Conservation (phyloP, 2,888 invertebrate genomes). For the Hyalella azteca region DNA sequence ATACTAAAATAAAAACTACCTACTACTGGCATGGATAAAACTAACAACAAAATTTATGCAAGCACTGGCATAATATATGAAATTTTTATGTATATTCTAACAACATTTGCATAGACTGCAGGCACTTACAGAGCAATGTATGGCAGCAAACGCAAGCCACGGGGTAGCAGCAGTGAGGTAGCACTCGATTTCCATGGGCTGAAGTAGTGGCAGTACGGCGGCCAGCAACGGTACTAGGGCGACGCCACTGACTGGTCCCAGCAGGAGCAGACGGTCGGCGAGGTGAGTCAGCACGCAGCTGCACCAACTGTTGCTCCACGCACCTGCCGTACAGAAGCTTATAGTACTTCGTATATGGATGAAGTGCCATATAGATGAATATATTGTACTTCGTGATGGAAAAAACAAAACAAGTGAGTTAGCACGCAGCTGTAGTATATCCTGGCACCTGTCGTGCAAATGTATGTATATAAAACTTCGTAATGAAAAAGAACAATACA, state of each 20-base stretch:
- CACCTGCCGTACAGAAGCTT: neutral
- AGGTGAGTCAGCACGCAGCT: neutral
- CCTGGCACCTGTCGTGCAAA: no score
- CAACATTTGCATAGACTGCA: no score
- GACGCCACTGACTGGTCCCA: neutral
- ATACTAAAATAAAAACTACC: no score
- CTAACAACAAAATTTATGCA: no score
- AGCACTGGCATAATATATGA: no score
- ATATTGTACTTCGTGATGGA: neutral
- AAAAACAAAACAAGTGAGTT: neutral
- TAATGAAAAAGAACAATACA: no score
- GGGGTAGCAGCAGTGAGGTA: slow-evolving; percentile 48
- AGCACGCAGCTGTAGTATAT: no score
- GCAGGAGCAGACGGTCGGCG: neutral
- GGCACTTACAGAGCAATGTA: slow-evolving; percentile 48
- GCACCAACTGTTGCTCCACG: neutral
- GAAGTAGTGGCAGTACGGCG: slow-evolving; percentile 48
- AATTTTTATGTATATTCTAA: no score
- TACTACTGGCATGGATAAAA: no score
- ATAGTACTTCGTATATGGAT: neutral
- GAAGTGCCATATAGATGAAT: neutral
- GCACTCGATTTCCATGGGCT: slow-evolving; percentile 29
- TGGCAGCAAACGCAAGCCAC: slow-evolving; percentile 54
- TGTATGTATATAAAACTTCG: no score
- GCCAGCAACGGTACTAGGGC: neutral